A percentile compares a stretch with the other conserved stretches of the same genome.
These are phyloP conservation scores for Rotaria magnacalcarata DNA, from an alignment of 2,888 invertebrate species.

Conservation along the genomic window DNA sequence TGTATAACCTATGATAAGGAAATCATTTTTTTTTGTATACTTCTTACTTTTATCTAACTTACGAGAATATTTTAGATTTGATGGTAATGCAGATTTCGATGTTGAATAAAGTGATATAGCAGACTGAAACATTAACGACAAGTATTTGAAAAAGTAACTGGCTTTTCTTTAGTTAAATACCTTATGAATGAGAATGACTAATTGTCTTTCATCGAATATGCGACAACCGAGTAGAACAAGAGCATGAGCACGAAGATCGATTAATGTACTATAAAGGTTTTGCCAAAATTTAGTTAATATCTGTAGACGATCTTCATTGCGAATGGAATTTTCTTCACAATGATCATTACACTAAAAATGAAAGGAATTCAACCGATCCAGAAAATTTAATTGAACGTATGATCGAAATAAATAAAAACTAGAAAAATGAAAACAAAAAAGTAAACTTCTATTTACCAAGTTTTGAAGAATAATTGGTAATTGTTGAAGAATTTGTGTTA, in stretches of 20 bases:
- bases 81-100: neutral
- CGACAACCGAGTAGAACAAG: neutral
- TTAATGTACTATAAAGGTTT: conserved; percentile 32
- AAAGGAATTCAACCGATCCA: no score
- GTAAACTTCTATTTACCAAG: neutral
- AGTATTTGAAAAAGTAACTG: neutral
- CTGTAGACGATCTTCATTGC: neutral
- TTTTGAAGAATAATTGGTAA: neutral
- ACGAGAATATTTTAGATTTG: neutral
- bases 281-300: conserved; percentile 26
- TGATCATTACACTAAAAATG: neutral
- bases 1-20: neutral
- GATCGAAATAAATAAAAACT: no score
- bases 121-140: neutral
- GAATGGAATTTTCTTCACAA: conserved; percentile 4
- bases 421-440: neutral
- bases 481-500: conserved; percentile 28
- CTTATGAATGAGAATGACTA: neutral
- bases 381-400: no score
- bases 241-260: conserved; percentile 25
- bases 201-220: neutral
- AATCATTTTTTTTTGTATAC: no score
- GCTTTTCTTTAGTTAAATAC: neutral
- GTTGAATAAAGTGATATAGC: conserved; percentile 11
- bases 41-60: neutral